These are phyloP conservation scores for Amphipoea lucens DNA, from an alignment of 2,888 invertebrate genomes.

Conservation along the genomic window DNA sequence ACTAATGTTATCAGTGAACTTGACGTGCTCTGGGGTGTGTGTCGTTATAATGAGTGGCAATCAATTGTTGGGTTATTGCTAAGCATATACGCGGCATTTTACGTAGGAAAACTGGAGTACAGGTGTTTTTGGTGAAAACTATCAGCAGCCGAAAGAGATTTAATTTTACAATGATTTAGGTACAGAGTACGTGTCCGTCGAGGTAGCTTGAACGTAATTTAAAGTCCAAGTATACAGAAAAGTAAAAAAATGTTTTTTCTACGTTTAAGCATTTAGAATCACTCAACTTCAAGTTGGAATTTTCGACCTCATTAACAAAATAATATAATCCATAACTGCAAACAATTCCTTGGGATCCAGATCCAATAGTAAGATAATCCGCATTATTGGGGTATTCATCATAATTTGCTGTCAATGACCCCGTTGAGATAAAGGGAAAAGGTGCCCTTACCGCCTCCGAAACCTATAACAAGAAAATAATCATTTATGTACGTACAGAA, in stretches of 20 bases:
- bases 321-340: background rate
- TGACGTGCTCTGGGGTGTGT: conserved; percentile 14
- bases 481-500: conserved; percentile 20
- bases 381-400: conserved; percentile 51
- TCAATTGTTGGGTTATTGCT: background rate
- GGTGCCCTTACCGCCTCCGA: conserved; percentile 17
- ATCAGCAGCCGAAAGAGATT: background rate
- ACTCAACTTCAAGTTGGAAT: background rate
- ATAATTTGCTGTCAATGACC: conserved; percentile 63
- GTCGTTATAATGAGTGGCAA: conserved; percentile 14
- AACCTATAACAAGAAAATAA: too few species aligned
- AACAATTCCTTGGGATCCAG: conserved; percentile 14
- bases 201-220: background rate
- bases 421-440: conserved; percentile 48
- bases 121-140: background rate
- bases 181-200: background rate
- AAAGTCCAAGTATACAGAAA: background rate
- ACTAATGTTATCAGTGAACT: conserved; percentile 41
- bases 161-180: background rate
- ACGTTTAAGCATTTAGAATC: too few species aligned
- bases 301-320: conserved; percentile 3
- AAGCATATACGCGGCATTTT: background rate
- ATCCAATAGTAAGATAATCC: conserved; percentile 25
- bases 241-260: too few species aligned
- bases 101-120: background rate